phyloP scores from a whole-genome alignment of 1,140 invertebrate species.

The Heliconius congener region DNA sequence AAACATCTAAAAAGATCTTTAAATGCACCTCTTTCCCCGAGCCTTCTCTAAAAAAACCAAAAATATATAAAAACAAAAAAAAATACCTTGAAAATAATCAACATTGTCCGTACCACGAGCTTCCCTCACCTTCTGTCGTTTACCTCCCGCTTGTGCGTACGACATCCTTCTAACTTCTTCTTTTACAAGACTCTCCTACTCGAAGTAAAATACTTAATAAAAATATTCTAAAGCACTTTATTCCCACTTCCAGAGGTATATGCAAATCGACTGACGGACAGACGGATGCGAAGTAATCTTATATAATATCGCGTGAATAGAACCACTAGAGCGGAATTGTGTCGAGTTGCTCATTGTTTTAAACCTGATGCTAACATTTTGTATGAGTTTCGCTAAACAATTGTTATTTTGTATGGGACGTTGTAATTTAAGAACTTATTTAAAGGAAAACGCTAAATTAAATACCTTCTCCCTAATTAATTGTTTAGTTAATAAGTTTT shows the following conservation, averaged over 20 bases:
- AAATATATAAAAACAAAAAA: background rate
- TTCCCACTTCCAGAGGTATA: background rate
- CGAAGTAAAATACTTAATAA: background rate
- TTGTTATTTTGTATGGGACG: background rate
- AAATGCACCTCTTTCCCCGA: too few relatives aligned
- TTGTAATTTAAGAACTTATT: too few relatives aligned
- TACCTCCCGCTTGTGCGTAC: constrained; percentile 63
- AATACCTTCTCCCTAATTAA: too few relatives aligned
- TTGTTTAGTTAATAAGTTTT: too few relatives aligned
- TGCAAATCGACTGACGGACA: constrained; percentile 17
- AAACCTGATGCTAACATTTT: constrained; percentile 36
- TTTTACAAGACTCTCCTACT: background rate
- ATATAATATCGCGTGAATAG: constrained; percentile 66
- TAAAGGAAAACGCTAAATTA: too few relatives aligned
- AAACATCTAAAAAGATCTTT: too few relatives aligned
- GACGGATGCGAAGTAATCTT: constrained; percentile 36
- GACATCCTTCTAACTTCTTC: constrained; percentile 34
- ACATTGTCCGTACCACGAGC: constrained; percentile 50
- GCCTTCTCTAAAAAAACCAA: background rate
- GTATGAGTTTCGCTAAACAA: constrained; percentile 13
- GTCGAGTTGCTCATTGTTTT: constrained; percentile 49
- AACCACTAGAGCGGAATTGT: constrained; percentile 47
- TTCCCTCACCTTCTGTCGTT: constrained; percentile 71
- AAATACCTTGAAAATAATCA: constrained; percentile 75
- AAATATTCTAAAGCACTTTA: background rate